These are phyloP conservation scores for Hermatobates lingyangjiaoensis DNA, from an alignment of 1,140 invertebrate species.

Conservation along the genomic window DNA sequence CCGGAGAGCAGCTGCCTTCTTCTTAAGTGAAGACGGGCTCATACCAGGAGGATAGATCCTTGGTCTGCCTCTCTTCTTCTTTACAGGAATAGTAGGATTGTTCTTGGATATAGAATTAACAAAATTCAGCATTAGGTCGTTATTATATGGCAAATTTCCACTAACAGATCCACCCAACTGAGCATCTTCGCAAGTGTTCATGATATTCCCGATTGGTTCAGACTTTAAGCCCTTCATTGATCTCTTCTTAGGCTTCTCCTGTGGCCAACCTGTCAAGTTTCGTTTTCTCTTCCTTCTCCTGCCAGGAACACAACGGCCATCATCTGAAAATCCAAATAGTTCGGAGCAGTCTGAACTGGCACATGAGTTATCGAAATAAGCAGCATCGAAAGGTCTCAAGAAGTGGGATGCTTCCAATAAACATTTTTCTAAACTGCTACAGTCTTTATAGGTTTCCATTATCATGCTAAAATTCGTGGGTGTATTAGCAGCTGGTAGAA, in stretches of 20 bases:
- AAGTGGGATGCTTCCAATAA: background rate
- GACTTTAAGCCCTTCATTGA: background rate
- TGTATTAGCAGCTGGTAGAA: background rate
- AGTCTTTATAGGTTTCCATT: background rate
- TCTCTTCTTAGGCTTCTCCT: conserved; percentile 7
- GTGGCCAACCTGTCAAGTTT: conserved; percentile 12
- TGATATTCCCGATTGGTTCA: no score
- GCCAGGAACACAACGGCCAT: conserved; percentile 2
- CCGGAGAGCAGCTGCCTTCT: background rate
- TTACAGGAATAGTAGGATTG: background rate
- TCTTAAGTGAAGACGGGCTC: background rate
- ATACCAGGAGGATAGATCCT: background rate
- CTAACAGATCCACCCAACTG: no score
- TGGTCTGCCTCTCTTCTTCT: background rate
- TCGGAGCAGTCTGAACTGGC: conserved; percentile 11
- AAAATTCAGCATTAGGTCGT: no score
- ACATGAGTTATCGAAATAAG: conserved; percentile 1
- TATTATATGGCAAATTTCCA: no score
- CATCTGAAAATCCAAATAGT: conserved; percentile 9
- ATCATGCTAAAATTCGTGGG: background rate
- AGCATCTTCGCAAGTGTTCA: no score
- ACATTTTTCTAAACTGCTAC: background rate
- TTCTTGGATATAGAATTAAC: no score
- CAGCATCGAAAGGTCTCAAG: background rate
- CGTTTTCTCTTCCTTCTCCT: conserved; percentile 6